A percentile compares a stretch with the other conserved stretches of the same genome.
phyloP scores from a whole-genome alignment of 2,797 vertebrate species.

The Karalla daura region DNA sequence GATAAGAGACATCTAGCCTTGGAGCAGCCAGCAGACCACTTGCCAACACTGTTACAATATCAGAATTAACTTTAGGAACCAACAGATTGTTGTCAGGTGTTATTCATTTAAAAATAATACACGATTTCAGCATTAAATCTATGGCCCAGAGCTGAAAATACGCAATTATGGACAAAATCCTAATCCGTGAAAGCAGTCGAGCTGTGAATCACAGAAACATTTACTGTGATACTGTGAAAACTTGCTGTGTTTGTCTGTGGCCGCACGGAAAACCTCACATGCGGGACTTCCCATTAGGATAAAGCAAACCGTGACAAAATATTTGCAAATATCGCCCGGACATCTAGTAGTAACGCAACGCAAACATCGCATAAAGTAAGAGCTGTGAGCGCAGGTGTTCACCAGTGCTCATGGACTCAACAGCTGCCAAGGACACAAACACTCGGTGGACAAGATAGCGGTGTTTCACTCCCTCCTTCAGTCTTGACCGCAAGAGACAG shows the following conservation, averaged over 20 bases:
- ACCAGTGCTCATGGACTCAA: not conserved
- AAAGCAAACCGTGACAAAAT: conserved; percentile 10
- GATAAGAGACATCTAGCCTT: too few species aligned
- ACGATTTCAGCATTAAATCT: too few species aligned
- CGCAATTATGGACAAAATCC: not conserved
- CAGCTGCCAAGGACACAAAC: conserved; percentile 34
- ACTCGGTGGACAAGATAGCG: conserved; percentile 2
- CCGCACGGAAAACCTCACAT: not conserved
- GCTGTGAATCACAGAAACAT: not conserved
- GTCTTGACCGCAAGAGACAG: conserved; percentile 22
- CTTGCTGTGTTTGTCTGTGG: not conserved
- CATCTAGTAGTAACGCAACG: not conserved
- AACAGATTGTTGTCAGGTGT: too few species aligned
- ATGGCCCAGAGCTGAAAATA: too few species aligned
- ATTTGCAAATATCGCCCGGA: conserved; percentile 35
- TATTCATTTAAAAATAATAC: too few species aligned
- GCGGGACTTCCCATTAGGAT: not conserved
- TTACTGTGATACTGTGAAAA: not conserved
- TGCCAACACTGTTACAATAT: too few species aligned
- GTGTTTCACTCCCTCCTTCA: conserved; percentile 32
- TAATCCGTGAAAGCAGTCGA: not conserved
- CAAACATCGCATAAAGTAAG: conserved; percentile 20
- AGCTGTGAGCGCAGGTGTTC: not conserved
- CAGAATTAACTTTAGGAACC: too few species aligned
- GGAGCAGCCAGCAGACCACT: too few species aligned